Base-by-base conservation (phyloP, 2,113 vertebrate species). In the Ceratotherium simum region DNA sequence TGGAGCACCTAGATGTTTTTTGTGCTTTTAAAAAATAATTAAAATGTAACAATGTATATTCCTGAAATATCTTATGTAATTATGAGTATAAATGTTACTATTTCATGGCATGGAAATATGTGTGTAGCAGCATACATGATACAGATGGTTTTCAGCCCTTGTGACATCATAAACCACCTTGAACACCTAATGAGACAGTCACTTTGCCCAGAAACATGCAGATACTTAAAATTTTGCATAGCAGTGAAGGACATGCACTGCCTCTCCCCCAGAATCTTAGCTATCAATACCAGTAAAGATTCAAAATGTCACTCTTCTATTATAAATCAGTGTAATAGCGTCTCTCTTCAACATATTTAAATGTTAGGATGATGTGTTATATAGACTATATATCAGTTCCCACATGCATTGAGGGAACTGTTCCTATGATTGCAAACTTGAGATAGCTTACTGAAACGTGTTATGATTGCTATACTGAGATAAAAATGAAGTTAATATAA, bases 191-290 rank as follows among this genome's bases (percentile, higher is more conserved):
- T 48, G 48, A 56, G 16, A 54, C 8, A 36, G 51, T 17, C 18
- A 25, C 10, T 80, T 69, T 82, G 7, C 4, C 31, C 42, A 33
- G 7, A 18, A 56, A 79, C 21, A 8, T 20, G 18, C 6, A 73
- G n/a, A n/a, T 0, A 39, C n/a, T 58, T 16, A 69, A 46, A 42
- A 29, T 90, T 81, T 73, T 75, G 5, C 16, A 39, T 3, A 75
- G 39, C 18, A 36, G 2, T 14, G 18, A 0, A 17, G 7, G 10
- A 20, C 2, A 10, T 29, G 2, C 29, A 21, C 0, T 65, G 6
- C 16, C 0, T 56, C 8, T 31, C 51, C 18, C 31, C 20, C 6
- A 54, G 25, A 80, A 67, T 85, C 25, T 58, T 73, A 8, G 36
- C 14, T 3, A 67, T 42, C 56, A 18, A 69, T 75, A 2, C 2